Percentiles rank a stretch among this genome's conserved stretches.
phyloP scores from a whole-genome alignment of 2,888 invertebrate species.

The Drosophila ustulata region DNA sequence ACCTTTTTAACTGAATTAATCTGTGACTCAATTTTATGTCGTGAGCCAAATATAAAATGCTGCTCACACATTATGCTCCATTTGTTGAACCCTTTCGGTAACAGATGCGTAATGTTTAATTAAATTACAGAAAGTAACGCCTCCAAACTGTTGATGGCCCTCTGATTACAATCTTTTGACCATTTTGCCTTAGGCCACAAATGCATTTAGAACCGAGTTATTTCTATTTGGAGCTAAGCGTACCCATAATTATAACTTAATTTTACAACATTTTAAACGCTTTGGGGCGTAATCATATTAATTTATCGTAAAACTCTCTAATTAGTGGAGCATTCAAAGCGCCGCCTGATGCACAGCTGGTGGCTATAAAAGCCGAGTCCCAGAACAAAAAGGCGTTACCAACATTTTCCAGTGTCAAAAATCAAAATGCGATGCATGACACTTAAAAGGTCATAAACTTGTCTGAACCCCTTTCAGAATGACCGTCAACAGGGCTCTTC shows the following conservation, averaged over 20 bases:
- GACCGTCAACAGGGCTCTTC: slow-evolving; percentile 8
- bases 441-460: slow-evolving; percentile 72
- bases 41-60: background rate
- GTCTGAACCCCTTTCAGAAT: slow-evolving; percentile 42
- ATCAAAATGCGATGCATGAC: slow-evolving; percentile 61
- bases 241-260: slow-evolving; percentile 65
- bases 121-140: slow-evolving; percentile 43
- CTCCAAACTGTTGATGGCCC: slow-evolving; percentile 9
- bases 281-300: slow-evolving; percentile 69
- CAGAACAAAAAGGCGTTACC: slow-evolving; percentile 4
- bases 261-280: slow-evolving; percentile 47
- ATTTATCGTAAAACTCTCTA: slow-evolving; percentile 71
- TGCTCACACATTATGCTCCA: background rate
- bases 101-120: slow-evolving; percentile 27
- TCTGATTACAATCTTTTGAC: slow-evolving; percentile 18
- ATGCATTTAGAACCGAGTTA: slow-evolving; percentile 2
- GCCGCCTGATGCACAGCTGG: slow-evolving; percentile 59
- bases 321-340: slow-evolving; percentile 72
- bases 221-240: slow-evolving; percentile 21
- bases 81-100: background rate
- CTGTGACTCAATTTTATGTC: background rate
- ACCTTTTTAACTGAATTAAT: background rate
- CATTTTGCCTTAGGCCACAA: slow-evolving; percentile 4
- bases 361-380: slow-evolving; percentile 45
- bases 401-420: slow-evolving; percentile 53